phyloP scores from a whole-genome alignment of 1,140 invertebrate species.

The Mamestra configurata region DNA sequence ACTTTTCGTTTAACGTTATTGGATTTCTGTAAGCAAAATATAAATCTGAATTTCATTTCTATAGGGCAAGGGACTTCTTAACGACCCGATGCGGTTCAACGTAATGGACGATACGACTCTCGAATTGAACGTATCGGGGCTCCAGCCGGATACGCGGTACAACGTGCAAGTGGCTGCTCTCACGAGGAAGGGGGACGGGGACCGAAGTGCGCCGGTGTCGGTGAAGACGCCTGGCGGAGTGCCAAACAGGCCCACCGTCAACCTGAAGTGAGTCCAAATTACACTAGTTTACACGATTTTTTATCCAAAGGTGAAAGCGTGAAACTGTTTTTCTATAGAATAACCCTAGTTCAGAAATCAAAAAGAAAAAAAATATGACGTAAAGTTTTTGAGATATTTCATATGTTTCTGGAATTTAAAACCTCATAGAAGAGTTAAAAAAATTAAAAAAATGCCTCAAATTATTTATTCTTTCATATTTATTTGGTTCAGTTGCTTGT shows the following conservation, averaged over 20 bases:
- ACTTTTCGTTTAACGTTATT: background rate
- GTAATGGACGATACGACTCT: constrained; percentile 93
- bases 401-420: too few species aligned
- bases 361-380: too few species aligned
- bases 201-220: constrained; percentile 93
- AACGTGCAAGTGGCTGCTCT: constrained; percentile 97
- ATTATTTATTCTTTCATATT: too few species aligned
- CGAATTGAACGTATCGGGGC: constrained; percentile 94
- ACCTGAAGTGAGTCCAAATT: constrained; percentile 91
- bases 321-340: too few species aligned
- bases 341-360: too few species aligned
- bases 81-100: constrained; percentile 95
- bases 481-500: too few species aligned
- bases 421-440: too few species aligned
- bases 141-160: constrained; percentile 98
- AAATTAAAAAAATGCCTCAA: too few species aligned
- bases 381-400: too few species aligned
- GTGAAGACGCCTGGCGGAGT: constrained; percentile 98
- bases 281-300: too few species aligned
- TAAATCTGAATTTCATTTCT: constrained; percentile 36
- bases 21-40: background rate
- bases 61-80: constrained; percentile 93
- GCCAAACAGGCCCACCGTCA: constrained; percentile 95
- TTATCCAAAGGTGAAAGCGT: too few species aligned
- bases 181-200: constrained; percentile 98